Conservation (phyloP, 1,140 invertebrate species). For the Macrobrachium nipponense region DNA sequence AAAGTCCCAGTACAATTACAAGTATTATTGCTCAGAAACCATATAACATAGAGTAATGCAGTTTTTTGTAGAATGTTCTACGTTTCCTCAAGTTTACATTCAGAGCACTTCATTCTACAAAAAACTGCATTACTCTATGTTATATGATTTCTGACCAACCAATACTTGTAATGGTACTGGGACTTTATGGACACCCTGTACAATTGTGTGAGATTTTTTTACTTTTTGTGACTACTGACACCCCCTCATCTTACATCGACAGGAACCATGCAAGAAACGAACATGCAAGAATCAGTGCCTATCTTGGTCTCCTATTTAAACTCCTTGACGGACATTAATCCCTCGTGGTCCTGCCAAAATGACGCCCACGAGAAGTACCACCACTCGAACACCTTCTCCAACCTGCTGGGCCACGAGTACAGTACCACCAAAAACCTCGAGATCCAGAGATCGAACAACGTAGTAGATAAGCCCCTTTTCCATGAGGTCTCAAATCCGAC, state of each 20-base stretch:
- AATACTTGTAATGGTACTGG: too few relatives aligned
- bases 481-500: not conserved
- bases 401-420: constrained; percentile 29
- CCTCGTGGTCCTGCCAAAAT: not conserved
- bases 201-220: too few relatives aligned
- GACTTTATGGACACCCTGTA: too few relatives aligned
- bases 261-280: not conserved
- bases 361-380: not conserved
- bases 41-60: too few relatives aligned
- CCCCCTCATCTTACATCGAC: not conserved
- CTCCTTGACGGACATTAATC: constrained; percentile 24
- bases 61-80: too few relatives aligned
- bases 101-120: too few relatives aligned
- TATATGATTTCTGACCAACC: too few relatives aligned
- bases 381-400: constrained; percentile 5
- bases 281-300: not conserved
- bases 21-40: too few relatives aligned
- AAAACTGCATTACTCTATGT: too few relatives aligned
- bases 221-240: not conserved
- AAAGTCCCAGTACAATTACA: too few relatives aligned
- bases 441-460: not conserved
- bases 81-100: too few relatives aligned
- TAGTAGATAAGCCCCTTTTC: not conserved
- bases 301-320: constrained; percentile 28
- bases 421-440: constrained; percentile 1